Percentiles rank a stretch among this genome's conserved stretches.
These are phyloP conservation scores for Rissa tridactyla DNA, from an alignment of 2,113 vertebrate genomes.

Conservation along the genomic window DNA sequence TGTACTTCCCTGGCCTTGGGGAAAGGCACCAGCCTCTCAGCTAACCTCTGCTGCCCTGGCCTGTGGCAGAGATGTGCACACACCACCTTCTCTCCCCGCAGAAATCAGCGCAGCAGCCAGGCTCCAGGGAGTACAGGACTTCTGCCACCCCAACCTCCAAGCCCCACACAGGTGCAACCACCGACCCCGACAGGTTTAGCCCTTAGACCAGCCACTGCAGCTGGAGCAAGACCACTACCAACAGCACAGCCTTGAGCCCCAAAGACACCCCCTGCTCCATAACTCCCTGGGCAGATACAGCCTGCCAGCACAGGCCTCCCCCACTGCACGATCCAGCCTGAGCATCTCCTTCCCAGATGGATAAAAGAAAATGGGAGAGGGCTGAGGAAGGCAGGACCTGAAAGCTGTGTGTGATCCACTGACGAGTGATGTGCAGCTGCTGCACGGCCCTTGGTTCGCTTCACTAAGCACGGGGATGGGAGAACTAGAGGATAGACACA, in stretches of 20 bases:
- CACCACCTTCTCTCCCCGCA: too few relatives aligned
- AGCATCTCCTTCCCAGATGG: background rate
- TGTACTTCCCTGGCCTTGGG: background rate
- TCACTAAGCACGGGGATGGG: background rate
- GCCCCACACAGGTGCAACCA: too few relatives aligned
- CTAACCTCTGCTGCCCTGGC: background rate
- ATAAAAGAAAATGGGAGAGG: background rate
- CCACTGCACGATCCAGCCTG: background rate
- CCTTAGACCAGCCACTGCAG: background rate
- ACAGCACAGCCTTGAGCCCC: background rate
- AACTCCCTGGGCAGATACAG: background rate
- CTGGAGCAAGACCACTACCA: background rate
- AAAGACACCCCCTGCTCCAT: background rate
- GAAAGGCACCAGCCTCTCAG: background rate
- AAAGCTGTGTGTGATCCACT: background rate
- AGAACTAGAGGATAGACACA: background rate
- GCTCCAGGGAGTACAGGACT: background rate
- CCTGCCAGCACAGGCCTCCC: background rate
- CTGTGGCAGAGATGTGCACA: rapidly evolving
- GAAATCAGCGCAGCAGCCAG: background rate
- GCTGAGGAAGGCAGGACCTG: background rate
- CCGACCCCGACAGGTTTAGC: rapidly evolving
- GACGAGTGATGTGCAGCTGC: background rate
- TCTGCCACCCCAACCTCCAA: background rate
- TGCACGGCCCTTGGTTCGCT: background rate